Evolutionary conservation across 1,140 invertebrate genomes (phyloP), one percentile per base, ranked within the genome.

Genomic region (Trachymyrmex septentrionalis): DNA sequence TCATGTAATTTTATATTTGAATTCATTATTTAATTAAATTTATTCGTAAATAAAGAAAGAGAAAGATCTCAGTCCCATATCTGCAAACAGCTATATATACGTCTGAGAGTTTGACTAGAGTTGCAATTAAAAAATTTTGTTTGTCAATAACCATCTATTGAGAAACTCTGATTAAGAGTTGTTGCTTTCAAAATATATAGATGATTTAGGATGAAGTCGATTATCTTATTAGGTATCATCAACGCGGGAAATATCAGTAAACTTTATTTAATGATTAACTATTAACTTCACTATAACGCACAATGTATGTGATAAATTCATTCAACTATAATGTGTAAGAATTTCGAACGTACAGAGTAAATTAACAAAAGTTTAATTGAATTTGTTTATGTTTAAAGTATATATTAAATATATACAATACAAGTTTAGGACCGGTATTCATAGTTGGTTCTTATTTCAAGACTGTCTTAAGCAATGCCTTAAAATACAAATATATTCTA

Each of bases 341-440:
- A 55, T 19, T 30, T 44, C 16, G n/a, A 44, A 2, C 3, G 30
- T 57, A 1, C 7, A 16, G 2, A 57, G 34, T 75, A 57, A 57
- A 16, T 59, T 21, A 75, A 75, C 34, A 59, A 59, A 7, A 59
- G 16, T 75, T 1, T 34, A 75, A 48, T 64, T 30, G 19, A 76
- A 44, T 0, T 19, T 75, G 27, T 19, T 61, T 76, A 44, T 19
- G n/a, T 38, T 57, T 34, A 6, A 75, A 69, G 21, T 75, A 34
- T 55, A 14, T 12, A 9, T 19, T 38, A 38, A n/a, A n/a, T 69
- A 50, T 50, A 69, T 14, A 24, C 16, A 48, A 24, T 5, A 24
- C 27, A 14, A 50, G 9, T 73, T 44, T 44, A 44, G 9, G 10
- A 44, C 1, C 38, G 2, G 38, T 44, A 44, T 44, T 44, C 38